Base-by-base conservation (phyloP, 2,113 vertebrate species). In the Zosterops japonicus region DNA sequence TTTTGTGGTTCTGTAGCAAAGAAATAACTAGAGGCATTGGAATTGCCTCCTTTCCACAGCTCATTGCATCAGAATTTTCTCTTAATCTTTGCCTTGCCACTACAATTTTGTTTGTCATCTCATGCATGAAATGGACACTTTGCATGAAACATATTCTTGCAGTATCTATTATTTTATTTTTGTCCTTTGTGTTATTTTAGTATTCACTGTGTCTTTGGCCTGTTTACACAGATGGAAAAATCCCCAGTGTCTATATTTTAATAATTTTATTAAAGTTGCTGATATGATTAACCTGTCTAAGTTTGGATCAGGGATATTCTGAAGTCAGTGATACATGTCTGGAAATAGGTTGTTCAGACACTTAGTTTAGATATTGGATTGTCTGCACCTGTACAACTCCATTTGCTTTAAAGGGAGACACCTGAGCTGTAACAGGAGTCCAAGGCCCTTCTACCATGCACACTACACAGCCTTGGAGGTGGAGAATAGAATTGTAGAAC, bases 61-160 rank as follows among this genome's bases (percentile, higher is more conserved):
- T 95, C 77, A 69, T 77, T 91, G 60, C 49, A 55, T 91, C 59
- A 84, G 87, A 47, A 87, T 61, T 96, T 82, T 90, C 75, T 94
- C 39, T 57, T 93, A 89, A 90, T 91, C 79, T 95, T 93, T 50
- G 8, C 29, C 41, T 91, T 67, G 81, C 74, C 65, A 36, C 19
- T 85, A 36, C 36, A 55, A 76, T 64, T 95, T 91, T 94, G 81
- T 91, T 96, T 87, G 80, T 29, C 50, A 61, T 69, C 59, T 94
- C 83, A 69, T 71, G 19, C 33, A 15, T 81, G 39, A 94, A 87
- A 78, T 50, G 31, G 39, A 24, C 42, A 52, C 23, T 70, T 65
- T 75, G 47, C 36, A 63, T 44, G 53, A 89, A 76, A 83, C 12
- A 10, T 23, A 49, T 20, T 46, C 29, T 59, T 65, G 15, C 27